phyloP scores from a whole-genome alignment of 1,140 invertebrate genomes.

The Calephelis virginiensis region DNA sequence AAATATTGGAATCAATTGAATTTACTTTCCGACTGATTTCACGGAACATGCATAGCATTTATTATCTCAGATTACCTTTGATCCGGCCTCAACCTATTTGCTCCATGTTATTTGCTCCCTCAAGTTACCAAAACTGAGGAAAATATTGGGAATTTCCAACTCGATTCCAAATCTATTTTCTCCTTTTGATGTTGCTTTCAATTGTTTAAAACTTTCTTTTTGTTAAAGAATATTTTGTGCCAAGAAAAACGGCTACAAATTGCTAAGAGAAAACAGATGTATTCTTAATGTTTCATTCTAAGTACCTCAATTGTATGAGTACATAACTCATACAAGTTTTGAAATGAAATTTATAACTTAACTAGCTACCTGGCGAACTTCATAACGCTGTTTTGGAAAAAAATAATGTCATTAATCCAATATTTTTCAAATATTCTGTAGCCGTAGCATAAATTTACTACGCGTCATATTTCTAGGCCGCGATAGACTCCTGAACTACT shows the following conservation, averaged over 20 bases:
- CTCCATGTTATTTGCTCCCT: slow-evolving; percentile 4
- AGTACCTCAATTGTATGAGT: too few relatives aligned
- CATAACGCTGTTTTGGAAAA: too few relatives aligned
- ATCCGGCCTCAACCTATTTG: slow-evolving; percentile 7
- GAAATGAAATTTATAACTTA: too few relatives aligned
- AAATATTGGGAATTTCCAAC: slow-evolving; percentile 15
- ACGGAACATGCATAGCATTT: slow-evolving; percentile 2
- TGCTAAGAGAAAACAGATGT: too few relatives aligned
- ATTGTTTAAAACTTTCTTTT: slow-evolving; percentile 9
- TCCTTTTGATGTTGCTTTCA: slow-evolving; percentile 9
- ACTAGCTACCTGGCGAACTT: too few relatives aligned
- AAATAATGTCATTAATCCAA: too few relatives aligned
- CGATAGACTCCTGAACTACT: too few relatives aligned
- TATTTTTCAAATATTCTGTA: too few relatives aligned
- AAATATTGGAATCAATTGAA: slow-evolving; percentile 8
- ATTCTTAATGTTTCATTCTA: too few relatives aligned
- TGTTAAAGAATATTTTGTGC: background rate
- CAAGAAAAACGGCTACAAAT: background rate
- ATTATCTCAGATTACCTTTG: slow-evolving; percentile 12
- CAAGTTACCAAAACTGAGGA: slow-evolving; percentile 13
- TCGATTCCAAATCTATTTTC: slow-evolving; percentile 11
- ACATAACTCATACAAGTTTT: too few relatives aligned
- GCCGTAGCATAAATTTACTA: too few relatives aligned
- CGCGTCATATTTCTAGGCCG: too few relatives aligned
- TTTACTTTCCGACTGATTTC: background rate